Evolutionary conservation across 2,797 vertebrate genomes (phyloP), one percentile per base, ranked within the genome.

Genomic region (Lemur catta): DNA sequence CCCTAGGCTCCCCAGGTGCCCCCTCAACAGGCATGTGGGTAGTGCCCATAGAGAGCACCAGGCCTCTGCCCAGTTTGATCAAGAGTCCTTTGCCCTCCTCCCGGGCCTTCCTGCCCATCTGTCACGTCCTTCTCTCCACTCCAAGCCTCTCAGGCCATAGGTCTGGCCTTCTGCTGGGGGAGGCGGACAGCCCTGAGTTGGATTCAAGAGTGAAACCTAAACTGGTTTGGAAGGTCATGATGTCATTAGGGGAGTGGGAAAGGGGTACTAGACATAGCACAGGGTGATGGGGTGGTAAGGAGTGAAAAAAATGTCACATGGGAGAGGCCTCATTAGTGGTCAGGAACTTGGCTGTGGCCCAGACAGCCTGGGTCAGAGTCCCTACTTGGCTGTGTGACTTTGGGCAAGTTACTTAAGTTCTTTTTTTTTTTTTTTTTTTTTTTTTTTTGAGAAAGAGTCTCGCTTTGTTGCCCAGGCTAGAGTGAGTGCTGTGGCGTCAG

Each of bases 231-330:
- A 35, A 72, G 52, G 52, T 74, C 63, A 33, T 10, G 17, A 8
- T 91, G 48, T 52, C 24, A 0, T 35, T 55, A 28, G 57, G 61
- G 61, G 28, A 78, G 30, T 61, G 30, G 59, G 24, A 61, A 28
- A 28, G 30, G 24, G 14, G 24, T 33, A 11, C 12, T 67, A 17
- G 57, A 43, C 1, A 0, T 30, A n/a, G 20, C 3, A 3, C 24
- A 30, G 1, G 46, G 52, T 15, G 7, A 15, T 33, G 4, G 55
- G 0, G 0, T 79, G 11, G 74, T 9, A 24, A 38, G 15, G 17
- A 22, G 15, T 48, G 14, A 33, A 11, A 61, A 61, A 57, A 41
- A 13, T 4, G 15, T 20, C 69, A 13, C 0, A 0, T 55, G 12
- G 41, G 72, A 67, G 81, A 63, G 61, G 28, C 15, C 72, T 69